These are phyloP conservation scores for Limnothrissa miodon DNA, from an alignment of 2,113 vertebrate species.

Conservation along the genomic window DNA sequence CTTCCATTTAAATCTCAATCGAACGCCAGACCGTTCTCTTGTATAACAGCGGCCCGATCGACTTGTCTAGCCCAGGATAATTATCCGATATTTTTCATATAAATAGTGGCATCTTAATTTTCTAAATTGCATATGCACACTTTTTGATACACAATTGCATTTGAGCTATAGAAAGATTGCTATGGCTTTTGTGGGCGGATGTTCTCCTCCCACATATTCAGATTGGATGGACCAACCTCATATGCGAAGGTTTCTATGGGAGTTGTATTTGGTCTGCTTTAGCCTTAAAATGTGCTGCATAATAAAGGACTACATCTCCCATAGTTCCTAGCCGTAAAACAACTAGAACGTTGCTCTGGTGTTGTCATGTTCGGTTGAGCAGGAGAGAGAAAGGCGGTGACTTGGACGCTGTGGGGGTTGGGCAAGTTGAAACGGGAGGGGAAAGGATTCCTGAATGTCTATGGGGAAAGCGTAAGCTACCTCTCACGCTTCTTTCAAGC, in stretches of 20 bases:
- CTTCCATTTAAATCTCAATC: slow-evolving; percentile 77
- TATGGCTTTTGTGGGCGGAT: slow-evolving; percentile 77
- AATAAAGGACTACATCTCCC: slow-evolving; percentile 62
- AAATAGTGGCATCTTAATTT: slow-evolving; percentile 46
- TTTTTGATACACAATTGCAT: slow-evolving; percentile 64
- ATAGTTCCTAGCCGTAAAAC: slow-evolving; percentile 31
- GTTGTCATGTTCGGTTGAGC: slow-evolving; percentile 70
- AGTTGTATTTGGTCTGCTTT: slow-evolving; percentile 73
- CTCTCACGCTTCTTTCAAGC: slow-evolving; percentile 22
- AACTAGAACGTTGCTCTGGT: slow-evolving; percentile 17
- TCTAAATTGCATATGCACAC: slow-evolving; percentile 56
- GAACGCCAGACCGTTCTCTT: slow-evolving; percentile 56
- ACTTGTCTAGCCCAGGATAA: slow-evolving; percentile 31
- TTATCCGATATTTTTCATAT: slow-evolving; percentile 48
- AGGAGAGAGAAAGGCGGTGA: slow-evolving; percentile 66
- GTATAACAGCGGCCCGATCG: slow-evolving; percentile 37
- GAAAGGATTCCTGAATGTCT: slow-evolving; percentile 40
- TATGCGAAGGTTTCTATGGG: slow-evolving; percentile 71
- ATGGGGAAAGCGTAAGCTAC: slow-evolving; percentile 29
- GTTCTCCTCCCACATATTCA: slow-evolving; percentile 78
- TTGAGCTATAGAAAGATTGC: slow-evolving; percentile 63
- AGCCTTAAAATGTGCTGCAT: slow-evolving; percentile 47
- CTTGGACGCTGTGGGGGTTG: slow-evolving; percentile 68
- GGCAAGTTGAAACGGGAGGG: slow-evolving; percentile 67
- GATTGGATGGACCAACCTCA: slow-evolving; percentile 68